Evolutionary conservation across 1,140 invertebrate genomes (phyloP).

Genomic region (Dendroctonus ponderosae): DNA sequence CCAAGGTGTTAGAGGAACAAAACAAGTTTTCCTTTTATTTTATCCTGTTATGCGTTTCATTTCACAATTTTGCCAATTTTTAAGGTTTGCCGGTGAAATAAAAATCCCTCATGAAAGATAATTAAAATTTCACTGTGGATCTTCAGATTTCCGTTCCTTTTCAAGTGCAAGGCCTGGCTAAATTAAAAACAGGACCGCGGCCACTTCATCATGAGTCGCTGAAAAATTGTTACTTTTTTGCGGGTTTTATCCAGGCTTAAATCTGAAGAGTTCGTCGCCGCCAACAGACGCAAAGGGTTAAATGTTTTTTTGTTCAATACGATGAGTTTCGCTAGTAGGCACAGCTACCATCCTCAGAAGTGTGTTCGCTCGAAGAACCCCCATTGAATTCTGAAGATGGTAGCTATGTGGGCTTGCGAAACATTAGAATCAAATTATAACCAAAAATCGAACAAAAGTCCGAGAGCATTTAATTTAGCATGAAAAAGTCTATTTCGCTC

Average conservation of each 20-base stretch:
- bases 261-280: constrained; percentile 7
- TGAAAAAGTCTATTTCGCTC: too few relatives aligned
- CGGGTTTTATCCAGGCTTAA: constrained; percentile 9
- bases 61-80: too few relatives aligned
- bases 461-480: too few relatives aligned
- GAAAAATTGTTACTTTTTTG: constrained; percentile 17
- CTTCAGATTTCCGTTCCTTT: constrained; percentile 27
- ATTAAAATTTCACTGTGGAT: constrained; percentile 29
- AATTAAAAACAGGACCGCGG: constrained; percentile 21
- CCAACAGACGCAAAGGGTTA: constrained; percentile 11
- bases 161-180: constrained; percentile 19
- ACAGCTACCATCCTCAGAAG: not conserved
- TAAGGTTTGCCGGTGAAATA: constrained; percentile 20
- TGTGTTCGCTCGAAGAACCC: not conserved
- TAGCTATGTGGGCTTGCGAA: too few relatives aligned
- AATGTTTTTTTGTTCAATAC: not conserved
- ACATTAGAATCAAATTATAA: too few relatives aligned
- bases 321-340: not conserved
- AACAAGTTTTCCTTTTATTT: too few relatives aligned
- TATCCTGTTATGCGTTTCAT: too few relatives aligned
- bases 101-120: constrained; percentile 23
- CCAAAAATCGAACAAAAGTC: too few relatives aligned
- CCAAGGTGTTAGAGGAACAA: too few relatives aligned
- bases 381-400: not conserved
- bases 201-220: constrained; percentile 29